Percentiles rank a stretch among this genome's conserved stretches.
phyloP scores from a whole-genome alignment of 1,140 invertebrate species.

The Grapholita molesta region DNA sequence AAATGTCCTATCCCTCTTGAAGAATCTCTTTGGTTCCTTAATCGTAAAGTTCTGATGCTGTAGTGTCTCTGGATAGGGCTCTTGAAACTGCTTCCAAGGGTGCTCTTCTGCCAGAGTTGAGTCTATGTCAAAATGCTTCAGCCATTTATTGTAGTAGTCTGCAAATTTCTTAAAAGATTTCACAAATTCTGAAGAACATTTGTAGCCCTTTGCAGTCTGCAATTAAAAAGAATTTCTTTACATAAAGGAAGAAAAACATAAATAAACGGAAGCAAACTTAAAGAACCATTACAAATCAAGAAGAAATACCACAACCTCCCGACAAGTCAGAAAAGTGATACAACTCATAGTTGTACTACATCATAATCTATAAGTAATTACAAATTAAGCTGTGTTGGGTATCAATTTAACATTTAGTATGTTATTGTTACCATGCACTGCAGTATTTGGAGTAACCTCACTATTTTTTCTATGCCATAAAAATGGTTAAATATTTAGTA shows the following conservation, averaged over 20 bases:
- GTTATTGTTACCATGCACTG: no score
- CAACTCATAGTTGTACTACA: no score
- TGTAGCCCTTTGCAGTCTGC: slow-evolving; percentile 32
- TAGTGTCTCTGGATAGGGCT: slow-evolving; percentile 53
- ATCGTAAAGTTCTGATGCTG: slow-evolving; percentile 50
- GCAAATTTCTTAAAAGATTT: slow-evolving; percentile 52
- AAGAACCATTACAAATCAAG: background rate
- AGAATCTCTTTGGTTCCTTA: slow-evolving; percentile 59
- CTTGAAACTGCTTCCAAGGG: slow-evolving; percentile 80
- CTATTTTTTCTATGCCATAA: no score
- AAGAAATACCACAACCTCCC: no score
- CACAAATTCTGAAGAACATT: slow-evolving; percentile 26
- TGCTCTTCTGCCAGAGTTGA: slow-evolving; percentile 76
- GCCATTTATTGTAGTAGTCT: slow-evolving; percentile 71
- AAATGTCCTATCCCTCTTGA: slow-evolving; percentile 57
- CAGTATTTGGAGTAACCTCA: no score
- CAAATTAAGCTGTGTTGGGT: no score
- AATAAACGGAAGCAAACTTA: background rate
- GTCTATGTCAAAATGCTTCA: slow-evolving; percentile 74
- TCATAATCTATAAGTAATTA: no score
- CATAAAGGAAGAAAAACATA: background rate
- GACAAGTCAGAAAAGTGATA: no score
- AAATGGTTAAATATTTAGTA: no score
- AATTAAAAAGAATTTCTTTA: slow-evolving; percentile 23
- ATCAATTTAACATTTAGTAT: no score